phyloP scores from a whole-genome alignment of 2,888 invertebrate genomes.

The Coelopa pilipes region DNA sequence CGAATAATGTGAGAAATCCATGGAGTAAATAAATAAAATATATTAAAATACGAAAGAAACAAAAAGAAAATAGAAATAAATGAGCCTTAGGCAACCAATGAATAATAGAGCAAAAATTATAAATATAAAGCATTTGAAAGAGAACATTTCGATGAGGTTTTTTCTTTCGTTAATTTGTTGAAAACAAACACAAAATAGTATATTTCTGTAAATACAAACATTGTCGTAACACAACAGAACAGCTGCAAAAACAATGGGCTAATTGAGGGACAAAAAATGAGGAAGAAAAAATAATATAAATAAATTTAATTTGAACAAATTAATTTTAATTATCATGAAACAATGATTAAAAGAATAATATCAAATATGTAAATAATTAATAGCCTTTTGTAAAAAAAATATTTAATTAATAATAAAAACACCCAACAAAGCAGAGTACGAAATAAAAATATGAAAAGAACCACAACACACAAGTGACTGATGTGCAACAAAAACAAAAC shows the following conservation, averaged over 20 bases:
- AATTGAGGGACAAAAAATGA: neutral
- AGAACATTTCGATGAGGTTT: neutral
- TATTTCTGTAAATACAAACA: slow-evolving; percentile 10
- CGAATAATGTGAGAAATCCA: neutral
- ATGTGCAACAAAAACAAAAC: neutral
- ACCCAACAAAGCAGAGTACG: neutral
- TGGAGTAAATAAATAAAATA: neutral
- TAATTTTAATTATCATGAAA: slow-evolving; percentile 2
- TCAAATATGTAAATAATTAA: neutral
- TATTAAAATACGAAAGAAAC: neutral
- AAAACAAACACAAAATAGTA: neutral
- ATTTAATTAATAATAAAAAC: neutral
- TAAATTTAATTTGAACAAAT: neutral
- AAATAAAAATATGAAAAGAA: neutral
- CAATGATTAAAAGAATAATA: neutral
- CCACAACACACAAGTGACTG: no score
- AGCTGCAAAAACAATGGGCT: neutral
- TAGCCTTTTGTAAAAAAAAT: neutral
- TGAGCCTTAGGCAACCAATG: no score
- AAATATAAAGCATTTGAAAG: neutral
- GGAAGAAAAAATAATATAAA: neutral
- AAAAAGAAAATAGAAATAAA: neutral
- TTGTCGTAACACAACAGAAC: neutral
- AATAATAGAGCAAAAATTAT: neutral
- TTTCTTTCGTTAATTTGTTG: neutral